phyloP scores from a whole-genome alignment of 2,888 invertebrate species.

The Ferrisia virgata region DNA sequence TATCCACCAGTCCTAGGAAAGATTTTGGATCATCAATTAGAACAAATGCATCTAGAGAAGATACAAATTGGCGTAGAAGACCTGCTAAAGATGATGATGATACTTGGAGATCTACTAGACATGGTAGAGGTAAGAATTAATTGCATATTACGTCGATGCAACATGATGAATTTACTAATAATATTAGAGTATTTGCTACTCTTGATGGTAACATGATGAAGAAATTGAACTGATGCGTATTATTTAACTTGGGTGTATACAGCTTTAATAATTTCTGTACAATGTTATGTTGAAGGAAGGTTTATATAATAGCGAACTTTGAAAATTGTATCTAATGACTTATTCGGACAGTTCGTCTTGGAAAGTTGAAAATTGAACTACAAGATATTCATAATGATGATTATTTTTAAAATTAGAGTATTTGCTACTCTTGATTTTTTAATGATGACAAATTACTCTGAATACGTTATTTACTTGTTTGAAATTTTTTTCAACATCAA shows the following conservation, averaged over 20 bases:
- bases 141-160: not conserved
- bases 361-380: not conserved
- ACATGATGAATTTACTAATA: slow-evolving; percentile 4
- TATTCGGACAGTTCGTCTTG: not conserved
- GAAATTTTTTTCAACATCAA: not conserved
- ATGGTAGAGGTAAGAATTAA: slow-evolving; percentile 19
- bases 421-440: not conserved
- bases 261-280: too few relatives aligned
- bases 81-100: slow-evolving; percentile 48
- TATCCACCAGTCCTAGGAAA: slow-evolving; percentile 48
- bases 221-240: not conserved
- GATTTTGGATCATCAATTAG: slow-evolving; percentile 52
- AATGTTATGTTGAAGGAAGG: not conserved
- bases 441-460: slow-evolving; percentile 4
- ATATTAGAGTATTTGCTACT: slow-evolving; percentile 27
- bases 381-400: not conserved
- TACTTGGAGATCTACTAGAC: slow-evolving; percentile 28
- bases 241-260: not conserved
- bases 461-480: not conserved
- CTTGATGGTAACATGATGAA: not conserved
- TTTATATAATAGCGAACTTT: not conserved
- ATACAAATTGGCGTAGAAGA: slow-evolving; percentile 52
- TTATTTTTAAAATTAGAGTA: slow-evolving; percentile 11
- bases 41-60: slow-evolving; percentile 53
- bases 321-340: not conserved